Percentiles rank a stretch among this genome's conserved stretches.
These are phyloP conservation scores for Ailurus styani DNA, from an alignment of 2,113 vertebrate genomes.

Conservation along the genomic window DNA sequence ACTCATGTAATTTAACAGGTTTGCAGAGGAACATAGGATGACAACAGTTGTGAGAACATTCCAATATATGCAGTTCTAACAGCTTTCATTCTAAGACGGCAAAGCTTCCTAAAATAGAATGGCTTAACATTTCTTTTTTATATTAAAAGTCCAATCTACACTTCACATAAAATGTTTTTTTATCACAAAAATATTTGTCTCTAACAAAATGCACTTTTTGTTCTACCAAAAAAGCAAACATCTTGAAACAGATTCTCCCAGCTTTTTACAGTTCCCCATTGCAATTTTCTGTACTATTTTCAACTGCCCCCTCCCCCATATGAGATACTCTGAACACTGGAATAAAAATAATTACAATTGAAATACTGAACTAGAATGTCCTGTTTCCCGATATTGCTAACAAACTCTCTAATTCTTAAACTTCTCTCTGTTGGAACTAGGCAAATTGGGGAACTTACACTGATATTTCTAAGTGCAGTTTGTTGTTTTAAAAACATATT, in stretches of 20 bases:
- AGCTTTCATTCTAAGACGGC: constrained; percentile 80
- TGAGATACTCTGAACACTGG: constrained; percentile 69
- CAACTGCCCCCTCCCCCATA: constrained; percentile 48
- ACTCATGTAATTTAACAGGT: constrained; percentile 80
- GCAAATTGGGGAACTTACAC: constrained; percentile 67
- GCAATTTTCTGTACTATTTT: constrained; percentile 46
- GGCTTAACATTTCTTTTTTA: constrained; percentile 72
- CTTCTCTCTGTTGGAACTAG: constrained; percentile 71
- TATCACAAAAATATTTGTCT: constrained; percentile 76
- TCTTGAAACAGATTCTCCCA: constrained; percentile 68
- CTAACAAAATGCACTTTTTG: constrained; percentile 71
- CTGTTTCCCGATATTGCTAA: constrained; percentile 45
- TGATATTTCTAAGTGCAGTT: constrained; percentile 71
- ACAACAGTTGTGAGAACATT: constrained; percentile 76
- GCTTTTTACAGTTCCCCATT: constrained; percentile 20
- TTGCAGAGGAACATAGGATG: constrained; percentile 75
- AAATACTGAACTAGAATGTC: constrained; percentile 53
- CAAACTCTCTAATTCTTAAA: constrained; percentile 68
- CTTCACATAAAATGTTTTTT: constrained; percentile 70
- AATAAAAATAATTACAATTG: constrained; percentile 66
- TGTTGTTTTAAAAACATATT: constrained; percentile 83
- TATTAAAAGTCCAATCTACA: constrained; percentile 75
- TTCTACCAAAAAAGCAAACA: constrained; percentile 60
- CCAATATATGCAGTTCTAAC: constrained; percentile 71
- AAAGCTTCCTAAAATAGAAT: constrained; percentile 78